Percentiles rank a stretch among this genome's conserved stretches.
Evolutionary conservation across 2,888 invertebrate species (phyloP).

Genomic region (Elmis aenea): DNA sequence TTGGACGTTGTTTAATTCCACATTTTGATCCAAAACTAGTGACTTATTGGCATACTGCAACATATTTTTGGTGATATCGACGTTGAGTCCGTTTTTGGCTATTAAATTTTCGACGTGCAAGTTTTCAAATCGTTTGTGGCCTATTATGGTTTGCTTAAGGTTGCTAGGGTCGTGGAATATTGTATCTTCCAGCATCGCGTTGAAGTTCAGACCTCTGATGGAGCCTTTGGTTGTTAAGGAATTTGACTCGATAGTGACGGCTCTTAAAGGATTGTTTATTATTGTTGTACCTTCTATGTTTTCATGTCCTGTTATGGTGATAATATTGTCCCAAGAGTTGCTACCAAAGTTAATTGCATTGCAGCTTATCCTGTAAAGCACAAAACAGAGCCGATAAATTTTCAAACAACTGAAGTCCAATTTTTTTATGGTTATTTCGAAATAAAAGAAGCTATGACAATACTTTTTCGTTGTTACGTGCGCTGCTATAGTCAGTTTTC

Average conservation of each 20-base stretch:
- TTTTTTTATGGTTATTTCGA: too few relatives aligned
- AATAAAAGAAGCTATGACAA: too few relatives aligned
- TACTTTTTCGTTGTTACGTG: too few relatives aligned
- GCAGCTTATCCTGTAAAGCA: too few relatives aligned
- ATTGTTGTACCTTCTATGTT: conserved; percentile 25
- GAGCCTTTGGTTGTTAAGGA: conserved; percentile 22
- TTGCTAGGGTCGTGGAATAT: conserved; percentile 26
- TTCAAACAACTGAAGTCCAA: too few relatives aligned
- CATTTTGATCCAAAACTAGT: conserved; percentile 12
- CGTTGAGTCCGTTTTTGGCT: too few relatives aligned
- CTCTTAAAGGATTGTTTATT: conserved; percentile 20
- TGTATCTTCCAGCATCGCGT: conserved; percentile 35
- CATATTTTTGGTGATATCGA: too few relatives aligned
- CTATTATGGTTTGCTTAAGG: conserved; percentile 23
- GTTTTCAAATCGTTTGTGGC: conserved; percentile 34
- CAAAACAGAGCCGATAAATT: too few relatives aligned
- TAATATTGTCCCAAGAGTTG: conserved; percentile 26
- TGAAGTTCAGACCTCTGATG: conserved; percentile 34
- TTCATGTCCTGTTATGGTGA: conserved; percentile 24
- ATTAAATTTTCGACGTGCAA: conserved; percentile 31
- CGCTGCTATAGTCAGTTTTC: too few relatives aligned
- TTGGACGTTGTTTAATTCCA: conserved; percentile 28
- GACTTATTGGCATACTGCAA: conserved; percentile 14
- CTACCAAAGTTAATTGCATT: conserved; percentile 25
- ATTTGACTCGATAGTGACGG: conserved; percentile 22